Evolutionary conservation across 2,888 invertebrate genomes (phyloP), one percentile per base, ranked within the genome.

Genomic region (Macaria liturata): DNA sequence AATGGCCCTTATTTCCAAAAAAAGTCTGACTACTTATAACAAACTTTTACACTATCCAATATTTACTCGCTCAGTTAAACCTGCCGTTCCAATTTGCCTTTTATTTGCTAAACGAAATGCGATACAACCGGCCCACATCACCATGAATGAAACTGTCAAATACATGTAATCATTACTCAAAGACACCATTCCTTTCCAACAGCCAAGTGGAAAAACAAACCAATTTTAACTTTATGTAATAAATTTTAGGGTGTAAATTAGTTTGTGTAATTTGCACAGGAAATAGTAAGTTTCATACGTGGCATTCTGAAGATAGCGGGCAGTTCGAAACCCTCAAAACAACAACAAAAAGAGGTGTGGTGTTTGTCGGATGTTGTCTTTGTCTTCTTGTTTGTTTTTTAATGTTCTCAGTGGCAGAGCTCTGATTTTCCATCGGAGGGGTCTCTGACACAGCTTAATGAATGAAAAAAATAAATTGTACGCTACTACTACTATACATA

Each of bases 61-160:
- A 8, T 44, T 32, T 43, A 20, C 30, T 9, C 20, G 5, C 34
- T 42, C n/a, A 8, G 9, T 9, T 34, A 31, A 51, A 6, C 6
- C 5, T 37, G 51, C 45, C 51, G 31, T 46, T 40, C 37, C 37
- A 48, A 48, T 34, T 37, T 44, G 31, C 39, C 45, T 32, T 20
- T 37, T 46, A 42, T 46, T 55, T 32, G 9, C 4, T 50, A 44
- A 61, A 60, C 51, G 45, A 48, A 57, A 52, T 39, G 43, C 42
- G 56, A 52, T 59, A 47, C 42, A 64, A 40, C 60, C 34, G 63
- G 34, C 55, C 63, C 60, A 46, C 7, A 32, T 54, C 55, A 61
- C 51, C 64, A 65, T 65, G 67, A 67, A 67, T 67, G 67, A 64
- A 67, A 52, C 60, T 61, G 65, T 62, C 65, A 62, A 54, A 62